A percentile compares a stretch with the other conserved stretches of the same genome.
Conservation (phyloP, 2,113 vertebrate genomes). For the Saimiri boliviensis region DNA sequence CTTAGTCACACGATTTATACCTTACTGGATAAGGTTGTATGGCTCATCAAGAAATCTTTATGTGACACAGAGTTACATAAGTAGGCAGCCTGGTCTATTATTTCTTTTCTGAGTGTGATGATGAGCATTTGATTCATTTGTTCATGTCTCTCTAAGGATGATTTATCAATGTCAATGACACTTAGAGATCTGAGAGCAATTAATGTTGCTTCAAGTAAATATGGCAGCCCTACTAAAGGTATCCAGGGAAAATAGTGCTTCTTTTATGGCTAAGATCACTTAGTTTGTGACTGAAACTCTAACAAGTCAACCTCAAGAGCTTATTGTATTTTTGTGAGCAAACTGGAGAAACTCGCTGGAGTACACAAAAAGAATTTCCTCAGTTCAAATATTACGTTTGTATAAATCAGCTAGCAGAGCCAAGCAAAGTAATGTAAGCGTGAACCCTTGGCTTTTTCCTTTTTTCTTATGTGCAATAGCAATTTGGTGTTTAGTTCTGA, state of each 20-base stretch:
- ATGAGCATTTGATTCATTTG: slow-evolving; percentile 65
- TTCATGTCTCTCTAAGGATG: slow-evolving; percentile 66
- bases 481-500: slow-evolving; percentile 35
- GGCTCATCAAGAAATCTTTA: slow-evolving; percentile 51
- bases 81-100: slow-evolving; percentile 1
- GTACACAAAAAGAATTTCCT: neutral
- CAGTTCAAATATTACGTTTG: neutral
- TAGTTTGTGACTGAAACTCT: slow-evolving; percentile 56
- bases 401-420: neutral
- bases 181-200: slow-evolving; percentile 72
- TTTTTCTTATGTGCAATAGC: neutral
- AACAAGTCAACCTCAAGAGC: slow-evolving; percentile 24
- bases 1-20: slow-evolving; percentile 45
- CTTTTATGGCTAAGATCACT: slow-evolving; percentile 64
- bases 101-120: slow-evolving; percentile 52
- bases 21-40: neutral
- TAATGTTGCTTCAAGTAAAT: slow-evolving; percentile 76
- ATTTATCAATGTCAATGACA: slow-evolving; percentile 72
- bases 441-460: neutral
- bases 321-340: slow-evolving; percentile 24
- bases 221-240: slow-evolving; percentile 64
- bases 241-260: slow-evolving; percentile 71
- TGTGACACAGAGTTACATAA: neutral
- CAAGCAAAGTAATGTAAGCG: neutral
- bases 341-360: slow-evolving; percentile 38